Percentiles rank a stretch among this genome's conserved stretches.
These are phyloP conservation scores for Antheraea yamamai DNA, from an alignment of 2,888 invertebrate species.

Conservation along the genomic window DNA sequence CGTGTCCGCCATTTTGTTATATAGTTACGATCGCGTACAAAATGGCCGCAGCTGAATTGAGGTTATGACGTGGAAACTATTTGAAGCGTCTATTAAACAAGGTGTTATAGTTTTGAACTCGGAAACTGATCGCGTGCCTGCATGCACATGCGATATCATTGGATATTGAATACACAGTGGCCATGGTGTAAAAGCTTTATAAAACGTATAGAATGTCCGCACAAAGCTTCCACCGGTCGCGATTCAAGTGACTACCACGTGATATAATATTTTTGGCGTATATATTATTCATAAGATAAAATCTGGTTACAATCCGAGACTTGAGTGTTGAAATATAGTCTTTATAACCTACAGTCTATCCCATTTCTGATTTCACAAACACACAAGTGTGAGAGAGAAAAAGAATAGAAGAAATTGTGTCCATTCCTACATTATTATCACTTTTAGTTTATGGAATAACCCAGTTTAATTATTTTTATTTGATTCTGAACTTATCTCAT, in stretches of 20 bases:
- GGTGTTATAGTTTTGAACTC: not conserved
- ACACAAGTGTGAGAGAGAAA: not conserved
- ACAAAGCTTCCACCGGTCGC: not conserved
- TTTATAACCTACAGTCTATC: not conserved
- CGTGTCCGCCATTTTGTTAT: conserved; percentile 6
- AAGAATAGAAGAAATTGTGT: not conserved
- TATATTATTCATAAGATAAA: conserved; percentile 4
- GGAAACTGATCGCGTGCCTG: not conserved
- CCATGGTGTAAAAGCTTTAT: not conserved
- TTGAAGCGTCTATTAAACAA: not conserved
- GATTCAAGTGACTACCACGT: not conserved
- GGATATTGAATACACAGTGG: too few relatives aligned
- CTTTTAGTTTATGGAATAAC: not conserved
- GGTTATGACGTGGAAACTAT: conserved; percentile 4
- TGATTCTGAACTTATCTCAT: not conserved
- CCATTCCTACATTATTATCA: not conserved
- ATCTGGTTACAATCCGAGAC: not conserved
- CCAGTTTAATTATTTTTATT: not conserved
- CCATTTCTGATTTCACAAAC: not conserved
- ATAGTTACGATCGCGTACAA: not conserved
- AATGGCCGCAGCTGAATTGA: conserved; percentile 7
- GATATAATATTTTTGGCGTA: not conserved
- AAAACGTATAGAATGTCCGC: not conserved
- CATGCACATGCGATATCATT: too few relatives aligned
- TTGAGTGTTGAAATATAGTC: not conserved